A percentile compares a stretch with the other conserved stretches of the same genome.
Conservation (phyloP, 2,888 invertebrate species). For the Agrotis segetum region DNA sequence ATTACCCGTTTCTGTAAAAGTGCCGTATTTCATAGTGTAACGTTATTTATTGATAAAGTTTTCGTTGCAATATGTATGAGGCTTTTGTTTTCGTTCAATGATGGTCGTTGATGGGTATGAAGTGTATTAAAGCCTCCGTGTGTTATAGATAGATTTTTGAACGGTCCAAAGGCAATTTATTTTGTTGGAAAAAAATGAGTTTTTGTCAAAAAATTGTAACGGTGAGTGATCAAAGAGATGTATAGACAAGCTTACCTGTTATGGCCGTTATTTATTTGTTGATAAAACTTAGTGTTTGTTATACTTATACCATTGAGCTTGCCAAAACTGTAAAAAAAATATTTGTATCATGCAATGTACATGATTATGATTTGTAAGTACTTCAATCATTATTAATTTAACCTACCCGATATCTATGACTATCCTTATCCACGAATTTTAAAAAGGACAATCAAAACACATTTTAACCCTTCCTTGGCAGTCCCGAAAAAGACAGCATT, state of each 20-base stretch:
- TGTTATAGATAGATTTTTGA: conserved; percentile 40
- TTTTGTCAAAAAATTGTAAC: conserved; percentile 1
- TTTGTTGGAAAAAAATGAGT: conserved; percentile 3
- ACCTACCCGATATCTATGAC: no score
- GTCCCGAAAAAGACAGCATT: no score
- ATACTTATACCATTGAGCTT: no score
- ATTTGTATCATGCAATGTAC: no score
- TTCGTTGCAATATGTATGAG: conserved; percentile 56
- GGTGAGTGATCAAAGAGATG: neutral
- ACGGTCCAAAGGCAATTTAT: conserved; percentile 13
- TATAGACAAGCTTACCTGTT: neutral
- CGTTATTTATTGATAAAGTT: conserved; percentile 75
- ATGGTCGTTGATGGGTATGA: conserved; percentile 36
- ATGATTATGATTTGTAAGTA: no score
- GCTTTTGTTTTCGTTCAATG: conserved; percentile 56
- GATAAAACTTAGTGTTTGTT: neutral
- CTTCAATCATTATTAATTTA: no score
- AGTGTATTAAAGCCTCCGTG: conserved; percentile 25
- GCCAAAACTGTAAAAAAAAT: neutral
- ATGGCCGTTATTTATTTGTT: neutral
- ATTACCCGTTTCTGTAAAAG: conserved; percentile 66
- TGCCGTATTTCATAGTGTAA: conserved; percentile 66
- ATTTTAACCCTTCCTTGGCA: no score
- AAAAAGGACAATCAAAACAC: no score
- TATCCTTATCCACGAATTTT: no score